Percentiles rank a stretch among this genome's conserved stretches.
phyloP scores from a whole-genome alignment of 2,113 vertebrate genomes.

The Morone chrysops region DNA sequence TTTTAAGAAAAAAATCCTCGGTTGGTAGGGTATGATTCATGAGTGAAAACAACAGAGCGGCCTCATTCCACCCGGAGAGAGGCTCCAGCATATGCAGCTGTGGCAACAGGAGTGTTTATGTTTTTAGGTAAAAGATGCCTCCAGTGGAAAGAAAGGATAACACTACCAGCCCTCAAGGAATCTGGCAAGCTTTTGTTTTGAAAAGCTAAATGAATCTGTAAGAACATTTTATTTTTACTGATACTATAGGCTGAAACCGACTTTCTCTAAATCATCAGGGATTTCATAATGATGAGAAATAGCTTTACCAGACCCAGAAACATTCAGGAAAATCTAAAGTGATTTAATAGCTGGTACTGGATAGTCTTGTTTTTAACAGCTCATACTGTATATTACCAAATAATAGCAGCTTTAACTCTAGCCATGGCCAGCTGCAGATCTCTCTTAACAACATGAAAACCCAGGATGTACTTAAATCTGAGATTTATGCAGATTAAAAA shows the following conservation, averaged over 20 bases:
- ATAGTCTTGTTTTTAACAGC: neutral
- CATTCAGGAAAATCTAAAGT: neutral
- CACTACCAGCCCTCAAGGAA: slow-evolving; percentile 15
- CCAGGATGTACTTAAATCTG: neutral
- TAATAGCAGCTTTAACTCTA: neutral
- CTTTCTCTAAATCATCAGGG: neutral
- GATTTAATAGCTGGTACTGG: neutral
- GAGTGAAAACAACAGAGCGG: slow-evolving; percentile 27
- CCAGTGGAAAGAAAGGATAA: slow-evolving; percentile 39
- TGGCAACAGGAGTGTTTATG: slow-evolving; percentile 57
- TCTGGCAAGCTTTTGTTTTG: slow-evolving; percentile 27
- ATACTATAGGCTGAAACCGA: neutral
- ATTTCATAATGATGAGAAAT: neutral
- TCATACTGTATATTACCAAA: neutral
- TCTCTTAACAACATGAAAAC: neutral
- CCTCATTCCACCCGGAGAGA: slow-evolving; percentile 38
- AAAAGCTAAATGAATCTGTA: slow-evolving; percentile 11
- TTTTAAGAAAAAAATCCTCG: slow-evolving; percentile 8
- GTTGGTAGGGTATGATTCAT: slow-evolving; percentile 38
- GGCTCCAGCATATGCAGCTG: slow-evolving; percentile 45
- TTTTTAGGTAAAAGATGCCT: slow-evolving; percentile 43
- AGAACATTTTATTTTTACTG: slow-evolving; percentile 8
- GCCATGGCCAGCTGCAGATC: neutral
- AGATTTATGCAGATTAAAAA: slow-evolving; percentile 14
- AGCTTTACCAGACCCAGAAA: neutral